These are phyloP conservation scores for Clamator glandarius DNA, from an alignment of 2,797 vertebrate genomes.

Conservation along the genomic window DNA sequence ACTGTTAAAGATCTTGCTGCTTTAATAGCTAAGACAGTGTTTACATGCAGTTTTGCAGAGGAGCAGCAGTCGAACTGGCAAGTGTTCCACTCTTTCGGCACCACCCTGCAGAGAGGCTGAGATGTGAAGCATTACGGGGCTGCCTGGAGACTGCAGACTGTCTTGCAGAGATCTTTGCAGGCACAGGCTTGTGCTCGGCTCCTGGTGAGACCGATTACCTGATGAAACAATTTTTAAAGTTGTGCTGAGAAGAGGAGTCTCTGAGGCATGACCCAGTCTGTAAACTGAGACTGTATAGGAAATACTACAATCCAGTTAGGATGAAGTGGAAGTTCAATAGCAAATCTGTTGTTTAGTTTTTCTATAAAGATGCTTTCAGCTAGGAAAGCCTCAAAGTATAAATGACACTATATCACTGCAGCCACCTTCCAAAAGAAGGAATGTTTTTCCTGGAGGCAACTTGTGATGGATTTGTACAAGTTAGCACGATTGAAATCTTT, in stretches of 20 bases:
- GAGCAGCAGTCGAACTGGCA: not conserved
- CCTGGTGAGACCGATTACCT: not conserved
- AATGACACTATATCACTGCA: not conserved
- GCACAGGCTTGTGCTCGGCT: fast-evolving
- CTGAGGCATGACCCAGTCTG: fast-evolving
- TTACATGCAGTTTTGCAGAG: not conserved
- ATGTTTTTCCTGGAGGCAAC: not conserved
- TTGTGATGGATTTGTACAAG: not conserved
- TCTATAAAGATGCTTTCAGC: not conserved
- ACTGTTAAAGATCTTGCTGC: not conserved
- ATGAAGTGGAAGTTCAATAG: not conserved
- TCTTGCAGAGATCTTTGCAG: not conserved
- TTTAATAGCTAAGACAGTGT: not conserved
- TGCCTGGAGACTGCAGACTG: fast-evolving
- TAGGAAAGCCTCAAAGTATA: not conserved
- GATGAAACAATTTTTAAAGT: not conserved
- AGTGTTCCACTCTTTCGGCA: not conserved
- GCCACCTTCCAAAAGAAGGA: not conserved
- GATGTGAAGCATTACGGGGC: fast-evolving
- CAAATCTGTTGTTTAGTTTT: not conserved
- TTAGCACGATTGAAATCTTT: not conserved
- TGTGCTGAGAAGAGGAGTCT: not conserved
- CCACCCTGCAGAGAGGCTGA: not conserved
- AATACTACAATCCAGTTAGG: not conserved
- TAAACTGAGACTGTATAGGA: not conserved